Percentiles rank a stretch among this genome's conserved stretches.
These are phyloP conservation scores for Drosophila tani DNA, from an alignment of 1,140 invertebrate species.

Conservation along the genomic window DNA sequence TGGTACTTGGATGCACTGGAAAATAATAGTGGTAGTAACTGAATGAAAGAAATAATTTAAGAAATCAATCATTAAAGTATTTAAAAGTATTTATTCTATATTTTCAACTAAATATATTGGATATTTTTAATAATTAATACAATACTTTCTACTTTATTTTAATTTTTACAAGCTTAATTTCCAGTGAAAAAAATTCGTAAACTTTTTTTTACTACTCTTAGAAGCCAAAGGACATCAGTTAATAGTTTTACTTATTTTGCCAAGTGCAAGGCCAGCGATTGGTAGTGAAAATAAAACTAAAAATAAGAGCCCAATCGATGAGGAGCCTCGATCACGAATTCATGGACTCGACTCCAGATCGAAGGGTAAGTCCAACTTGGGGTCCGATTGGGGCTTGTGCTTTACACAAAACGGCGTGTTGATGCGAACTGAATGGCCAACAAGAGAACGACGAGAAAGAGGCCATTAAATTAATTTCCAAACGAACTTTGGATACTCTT, in stretches of 20 bases:
- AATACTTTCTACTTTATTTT: too few species aligned
- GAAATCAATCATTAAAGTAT: too few species aligned
- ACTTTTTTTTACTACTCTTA: too few species aligned
- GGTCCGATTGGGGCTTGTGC: slow-evolving; percentile 19
- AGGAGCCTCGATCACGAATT: slow-evolving; percentile 44
- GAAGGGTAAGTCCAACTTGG: slow-evolving; percentile 12
- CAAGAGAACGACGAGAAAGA: slow-evolving; percentile 5
- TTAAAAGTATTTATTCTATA: too few species aligned
- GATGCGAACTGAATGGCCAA: slow-evolving; percentile 74
- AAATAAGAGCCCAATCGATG: slow-evolving; percentile 61
- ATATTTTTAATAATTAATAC: too few species aligned
- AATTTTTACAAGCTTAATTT: too few species aligned
- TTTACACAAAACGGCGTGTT: slow-evolving; percentile 75
- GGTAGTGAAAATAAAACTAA: slow-evolving; percentile 23
- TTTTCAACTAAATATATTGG: too few species aligned
- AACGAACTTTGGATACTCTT: slow-evolving; percentile 13
- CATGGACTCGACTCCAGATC: slow-evolving; percentile 29
- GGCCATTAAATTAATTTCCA: not conserved
- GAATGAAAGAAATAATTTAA: too few species aligned
- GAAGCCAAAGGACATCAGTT: not conserved
- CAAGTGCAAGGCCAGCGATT: not conserved
- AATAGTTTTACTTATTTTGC: not conserved
- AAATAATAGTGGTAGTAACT: too few species aligned
- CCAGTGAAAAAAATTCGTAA: too few species aligned
- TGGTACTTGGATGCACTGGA: not conserved